Evolutionary conservation across 2,113 vertebrate species (phyloP), one percentile per base, ranked within the genome.

Genomic region (Numenius arquata): DNA sequence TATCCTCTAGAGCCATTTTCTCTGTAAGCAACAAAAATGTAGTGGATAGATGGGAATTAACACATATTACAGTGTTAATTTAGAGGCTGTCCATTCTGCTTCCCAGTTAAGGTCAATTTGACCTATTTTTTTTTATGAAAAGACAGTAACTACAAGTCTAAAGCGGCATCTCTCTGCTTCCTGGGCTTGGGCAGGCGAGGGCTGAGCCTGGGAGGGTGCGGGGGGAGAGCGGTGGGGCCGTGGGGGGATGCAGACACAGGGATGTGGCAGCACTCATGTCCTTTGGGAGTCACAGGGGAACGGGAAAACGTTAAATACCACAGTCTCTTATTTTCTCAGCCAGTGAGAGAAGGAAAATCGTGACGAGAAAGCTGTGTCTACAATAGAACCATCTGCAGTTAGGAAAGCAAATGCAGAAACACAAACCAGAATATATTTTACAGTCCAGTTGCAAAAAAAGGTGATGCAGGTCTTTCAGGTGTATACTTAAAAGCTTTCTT

Each of bases 201-300:
- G 13, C 41, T 38, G 62, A 25, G 66, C 0, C 0, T 6, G 27
- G 67, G 27, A 38, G 40, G 17, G 5, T 9, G 40, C 26, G 17
- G 53, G n/a, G 27, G 65, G 18, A 26, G 26, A 10, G 36, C 2
- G 21, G 26, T 16, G 70, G 53, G 29, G 45, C 15, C 5, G 0
- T 3, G 59, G 53, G 59, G 1, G 2, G 29, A 3, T 2, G 9
- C 38, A 38, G 47, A 5, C 6, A 6, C 1, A 0, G 27, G 6
- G 16, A 7, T 4, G 47, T 14, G 34, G 40, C 48, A 8, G 23
- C 14, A 5, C 9, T 12, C 1, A 3, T 11, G 30, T 25, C 12
- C 0, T 10, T 52, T 14, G 10, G 72, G 15, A 34, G 53, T 34
- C 23, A 8, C 26, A 23, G 55, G 32, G 47, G 11, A 16, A 27